Evolutionary conservation across 23 tunicate species (phyloP), one percentile per base, ranked within the genome.

Genomic region (Corella eumyota): DNA sequence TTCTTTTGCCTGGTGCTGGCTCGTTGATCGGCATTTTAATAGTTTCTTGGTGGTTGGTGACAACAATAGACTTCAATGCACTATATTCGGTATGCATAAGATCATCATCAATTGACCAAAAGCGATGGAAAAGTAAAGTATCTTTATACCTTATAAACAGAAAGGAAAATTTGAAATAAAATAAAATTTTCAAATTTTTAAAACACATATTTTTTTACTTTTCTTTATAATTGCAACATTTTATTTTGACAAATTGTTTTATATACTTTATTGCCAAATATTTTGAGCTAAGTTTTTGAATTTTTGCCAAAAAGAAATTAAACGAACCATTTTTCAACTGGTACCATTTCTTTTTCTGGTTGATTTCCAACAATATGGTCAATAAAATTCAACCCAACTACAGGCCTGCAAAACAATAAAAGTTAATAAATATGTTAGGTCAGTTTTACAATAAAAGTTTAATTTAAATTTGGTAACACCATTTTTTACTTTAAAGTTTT

Each of bases 21-120:
- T 92, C 99, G 60, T 92, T 92, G 56, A 92, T 70, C 6, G 99
- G 99, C 93, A 92, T 70, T 58, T 92, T 92, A 32, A 92, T 92
- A n/a, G 93, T 92, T 59, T 92, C 99, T 53, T 72, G 65, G 62
- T 52, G 60, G 69, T 83, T 92, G 37, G 99, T 86, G 45, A 92
- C 99, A 51, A 92, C 99, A 30, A 67, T 61, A 1, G 94, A 83
- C 30, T 78, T 72, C 47, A 92, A 66, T 27, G 99, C 77, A 34
- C 94, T 83, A 87, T 92, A 92, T 35, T 92, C 81, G 6, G 99
- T 92, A 63, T 92, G 99, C 64, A 92, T 75, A 72, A 92, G 46
- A 34, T 71, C 55, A 38, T 92, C 99, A 48, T 92, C 99, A 45
- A 92, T 86, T 19, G 93, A 83, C 99, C 99, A 92, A 51, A 92